Evolutionary conservation across 1,140 invertebrate species (phyloP).

Genomic region (Holcopasites calliopsidis): DNA sequence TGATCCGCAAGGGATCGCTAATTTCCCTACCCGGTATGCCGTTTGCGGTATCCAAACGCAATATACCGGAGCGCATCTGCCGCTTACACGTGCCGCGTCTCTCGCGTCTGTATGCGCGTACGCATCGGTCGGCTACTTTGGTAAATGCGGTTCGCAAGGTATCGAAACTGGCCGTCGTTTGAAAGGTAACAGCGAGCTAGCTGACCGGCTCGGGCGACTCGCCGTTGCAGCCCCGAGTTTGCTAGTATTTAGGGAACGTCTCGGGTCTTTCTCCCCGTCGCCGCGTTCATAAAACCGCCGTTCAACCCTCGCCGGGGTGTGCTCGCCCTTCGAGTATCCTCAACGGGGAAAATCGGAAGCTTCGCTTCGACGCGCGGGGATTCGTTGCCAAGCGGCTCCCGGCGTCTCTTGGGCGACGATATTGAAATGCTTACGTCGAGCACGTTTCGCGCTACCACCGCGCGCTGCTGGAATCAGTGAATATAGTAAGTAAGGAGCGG

Average conservation of each 20-base stretch:
- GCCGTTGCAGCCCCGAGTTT: too few species aligned
- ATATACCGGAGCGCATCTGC: constrained; percentile 23
- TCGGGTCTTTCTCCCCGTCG: background rate
- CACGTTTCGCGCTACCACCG: too few species aligned
- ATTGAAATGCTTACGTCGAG: background rate
- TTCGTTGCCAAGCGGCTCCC: constrained; percentile 31
- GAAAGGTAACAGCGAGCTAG: background rate
- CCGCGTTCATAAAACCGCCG: too few species aligned
- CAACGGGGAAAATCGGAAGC: constrained; percentile 3
- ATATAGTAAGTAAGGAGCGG: too few species aligned
- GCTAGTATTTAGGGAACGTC: background rate
- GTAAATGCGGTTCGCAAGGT: constrained; percentile 16
- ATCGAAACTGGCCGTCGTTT: background rate
- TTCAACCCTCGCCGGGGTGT: background rate
- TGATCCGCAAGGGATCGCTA: constrained; percentile 25
- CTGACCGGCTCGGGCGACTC: background rate
- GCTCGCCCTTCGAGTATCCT: constrained; percentile 33
- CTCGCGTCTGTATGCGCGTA: background rate
- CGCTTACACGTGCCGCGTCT: constrained; percentile 12
- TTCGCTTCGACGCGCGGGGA: constrained; percentile 30
- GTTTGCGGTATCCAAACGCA: constrained; percentile 34
- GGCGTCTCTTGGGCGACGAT: constrained; percentile 27
- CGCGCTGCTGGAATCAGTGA: too few species aligned
- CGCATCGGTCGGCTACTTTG: background rate
- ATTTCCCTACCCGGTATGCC: constrained; percentile 26